Evolutionary conservation across 2,888 invertebrate species (phyloP).

Genomic region (Pomacea canaliculata): DNA sequence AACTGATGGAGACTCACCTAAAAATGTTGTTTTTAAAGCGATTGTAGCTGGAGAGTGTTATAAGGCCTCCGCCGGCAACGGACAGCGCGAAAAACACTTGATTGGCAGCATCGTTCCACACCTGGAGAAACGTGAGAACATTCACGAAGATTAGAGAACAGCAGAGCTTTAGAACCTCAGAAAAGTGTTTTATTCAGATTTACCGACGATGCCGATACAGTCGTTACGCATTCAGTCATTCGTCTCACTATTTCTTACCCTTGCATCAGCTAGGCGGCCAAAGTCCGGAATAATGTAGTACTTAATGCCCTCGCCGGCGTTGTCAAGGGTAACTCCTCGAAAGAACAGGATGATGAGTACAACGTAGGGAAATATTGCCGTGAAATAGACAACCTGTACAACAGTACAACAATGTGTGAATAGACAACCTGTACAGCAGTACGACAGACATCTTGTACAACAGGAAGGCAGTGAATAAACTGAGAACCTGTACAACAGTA

Average conservation of each 20-base stretch:
- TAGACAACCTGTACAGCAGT: no score
- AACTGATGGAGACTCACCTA: constrained; percentile 36
- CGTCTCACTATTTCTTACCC: constrained; percentile 39
- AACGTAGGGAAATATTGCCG: constrained; percentile 67
- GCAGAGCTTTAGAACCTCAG: neutral
- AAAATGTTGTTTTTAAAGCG: constrained; percentile 63
- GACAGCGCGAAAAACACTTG: constrained; percentile 68
- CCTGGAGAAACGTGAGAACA: constrained; percentile 41
- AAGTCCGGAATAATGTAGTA: constrained; percentile 65
- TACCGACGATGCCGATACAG: no score
- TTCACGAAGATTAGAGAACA: no score
- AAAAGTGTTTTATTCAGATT: neutral
- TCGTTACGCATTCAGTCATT: no score
- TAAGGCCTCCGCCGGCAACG: constrained; percentile 62
- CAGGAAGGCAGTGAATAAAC: no score
- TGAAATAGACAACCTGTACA: constrained; percentile 56
- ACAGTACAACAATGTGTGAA: neutral
- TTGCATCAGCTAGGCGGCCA: constrained; percentile 55
- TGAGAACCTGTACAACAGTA: no score
- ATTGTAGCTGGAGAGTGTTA: constrained; percentile 67
- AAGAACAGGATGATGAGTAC: constrained; percentile 65
- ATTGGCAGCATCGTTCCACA: constrained; percentile 69
- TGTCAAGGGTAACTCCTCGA: constrained; percentile 62
- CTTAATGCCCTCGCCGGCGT: constrained; percentile 61
- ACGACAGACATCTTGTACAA: no score